These are phyloP conservation scores for Microctenopoma lineatum DNA, from an alignment of 2,797 vertebrate genomes.

Conservation along the genomic window DNA sequence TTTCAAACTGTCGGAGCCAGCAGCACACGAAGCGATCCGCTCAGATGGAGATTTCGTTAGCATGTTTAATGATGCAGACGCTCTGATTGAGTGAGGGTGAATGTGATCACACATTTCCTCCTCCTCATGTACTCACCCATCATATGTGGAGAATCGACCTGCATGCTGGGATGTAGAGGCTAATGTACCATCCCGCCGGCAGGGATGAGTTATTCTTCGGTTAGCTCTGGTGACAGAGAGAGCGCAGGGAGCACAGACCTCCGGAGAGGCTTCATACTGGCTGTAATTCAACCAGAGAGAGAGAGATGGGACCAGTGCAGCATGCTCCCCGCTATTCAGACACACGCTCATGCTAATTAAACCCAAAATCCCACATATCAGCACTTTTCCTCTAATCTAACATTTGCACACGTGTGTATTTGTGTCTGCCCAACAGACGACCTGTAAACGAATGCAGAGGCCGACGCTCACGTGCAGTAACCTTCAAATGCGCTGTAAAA, in stretches of 20 bases:
- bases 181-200: slow-evolving; percentile 57
- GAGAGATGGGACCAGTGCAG: slow-evolving; percentile 23
- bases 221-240: slow-evolving; percentile 53
- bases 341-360: slow-evolving; percentile 62
- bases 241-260: slow-evolving; percentile 47
- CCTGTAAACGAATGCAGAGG: background rate
- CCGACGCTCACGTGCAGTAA: background rate
- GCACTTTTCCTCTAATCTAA: slow-evolving; percentile 51
- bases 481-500: background rate
- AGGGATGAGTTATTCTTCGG: slow-evolving; percentile 63
- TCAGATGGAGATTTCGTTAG: background rate
- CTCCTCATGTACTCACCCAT: slow-evolving; percentile 28
- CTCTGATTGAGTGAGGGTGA: slow-evolving; percentile 1
- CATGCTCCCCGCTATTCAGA: slow-evolving; percentile 50
- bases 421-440: slow-evolving; percentile 17
- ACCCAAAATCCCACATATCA: slow-evolving; percentile 63
- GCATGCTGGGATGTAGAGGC: slow-evolving; percentile 39
- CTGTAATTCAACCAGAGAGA: slow-evolving; percentile 57
- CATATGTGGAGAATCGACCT: slow-evolving; percentile 44
- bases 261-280: slow-evolving; percentile 55
- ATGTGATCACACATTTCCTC: slow-evolving; percentile 22
- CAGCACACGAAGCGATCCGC: slow-evolving; percentile 2
- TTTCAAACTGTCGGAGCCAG: background rate
- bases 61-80: slow-evolving; percentile 7
- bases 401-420: background rate